Base-by-base conservation (phyloP, 2,113 vertebrate genomes). In the Hippoglossus stenolepis region DNA sequence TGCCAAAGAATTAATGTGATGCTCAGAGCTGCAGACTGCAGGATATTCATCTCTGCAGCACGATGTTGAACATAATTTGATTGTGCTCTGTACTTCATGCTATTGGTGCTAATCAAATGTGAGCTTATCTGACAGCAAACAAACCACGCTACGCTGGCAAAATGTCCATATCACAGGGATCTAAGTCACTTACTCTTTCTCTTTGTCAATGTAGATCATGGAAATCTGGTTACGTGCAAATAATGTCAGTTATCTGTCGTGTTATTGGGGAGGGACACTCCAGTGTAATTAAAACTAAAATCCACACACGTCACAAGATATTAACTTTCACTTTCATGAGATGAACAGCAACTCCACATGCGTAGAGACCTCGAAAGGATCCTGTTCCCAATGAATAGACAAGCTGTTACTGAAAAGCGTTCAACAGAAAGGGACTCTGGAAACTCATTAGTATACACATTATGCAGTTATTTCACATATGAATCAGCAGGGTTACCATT, bases 1-100 rank as follows among this genome's bases (percentile, higher is more conserved):
- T 86, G 81, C 88, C 88, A 87, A 89, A 80, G 63, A 82, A 84
- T 87, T 84, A 87, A 86, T 91, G 77, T 86, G 73, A 90, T 79
- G 77, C 87, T 87, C 88, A 87, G 82, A 85, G 85, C 82, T 85
- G 87, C 82, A 86, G 89, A 89, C 86, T 90, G 85, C 43, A 77
- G 82, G 71, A 80, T 87, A 90, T 87, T 91, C 72, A 85, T 92
- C 86, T 83, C 63, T 65, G 79, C 75, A 45, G 70, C 74, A 71
- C 72, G 65, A 65, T 61, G 81, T 61, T 85, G 47, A 85, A 77
- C 73, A 75, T 80, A 40, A 85, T 92, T 85, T 81, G 68, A 87
- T 91, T 88, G 85, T 57, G 9, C 74, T 80, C 65, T 72, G 38
- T 74, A 51, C 18, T 84, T 88, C 47, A 68, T 57, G 69, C 80